Base-by-base conservation (phyloP, 2,113 vertebrate genomes). In the Phocoena phocoena region DNA sequence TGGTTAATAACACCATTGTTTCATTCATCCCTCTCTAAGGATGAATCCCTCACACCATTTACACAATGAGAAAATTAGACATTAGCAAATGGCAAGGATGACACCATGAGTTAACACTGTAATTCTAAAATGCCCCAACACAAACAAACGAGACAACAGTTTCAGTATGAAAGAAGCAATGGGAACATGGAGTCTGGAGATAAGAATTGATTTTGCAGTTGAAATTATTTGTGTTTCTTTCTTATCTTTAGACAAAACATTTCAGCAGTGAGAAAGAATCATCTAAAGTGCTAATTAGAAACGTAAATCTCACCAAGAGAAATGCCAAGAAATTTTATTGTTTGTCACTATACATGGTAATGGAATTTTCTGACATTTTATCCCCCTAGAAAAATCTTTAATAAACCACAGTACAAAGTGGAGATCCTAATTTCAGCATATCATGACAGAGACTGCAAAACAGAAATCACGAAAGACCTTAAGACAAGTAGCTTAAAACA, bases 201-300 rank as follows among this genome's bases (percentile, higher is more conserved):
- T 50, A 97, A 97, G 95, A 97, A 98, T 88, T 97, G 97, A 98
- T 98, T 98, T 96, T 97, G 84, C 77, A 90, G 91, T 70, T 97
- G 96, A 95, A 97, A 97, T 97, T 97, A 97, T 95, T 96, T 96
- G 93, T 88, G 28, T 58, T 73, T 73, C 74, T 74, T 79, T 89
- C 89, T 95, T 82, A 96, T 82, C 96, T 98, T 71, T 93, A 97
- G 96, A 97, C 88, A 97, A 97, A 97, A 95, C 86, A 88, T 83
- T n/a, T 97, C 84, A 96, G 95, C 50, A 87, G 93, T 1, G 15
- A 84, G 9, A 98, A 97, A 20, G 58, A 65, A 82, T 92, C 33
- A 70, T 88, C 97, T 91, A 96, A 36, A 91, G 62, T 25, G 94
- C 21, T 98, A 97, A 98, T 95, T 97, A 98, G 95, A 93, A 97